Evolutionary conservation across 2,113 vertebrate genomes (phyloP).

Genomic region (Naja naja): DNA sequence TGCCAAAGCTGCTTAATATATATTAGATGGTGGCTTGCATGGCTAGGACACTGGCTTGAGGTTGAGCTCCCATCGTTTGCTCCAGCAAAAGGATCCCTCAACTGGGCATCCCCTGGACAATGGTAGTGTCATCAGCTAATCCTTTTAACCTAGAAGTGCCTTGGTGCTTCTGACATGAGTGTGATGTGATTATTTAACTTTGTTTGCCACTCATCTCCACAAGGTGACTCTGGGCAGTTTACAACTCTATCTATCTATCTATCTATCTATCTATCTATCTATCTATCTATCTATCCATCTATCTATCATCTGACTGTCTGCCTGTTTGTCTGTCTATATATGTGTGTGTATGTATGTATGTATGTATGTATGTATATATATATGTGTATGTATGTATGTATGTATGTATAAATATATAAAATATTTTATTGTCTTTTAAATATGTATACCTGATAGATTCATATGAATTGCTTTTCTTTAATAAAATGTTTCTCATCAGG

Average conservation of each 20-base stretch:
- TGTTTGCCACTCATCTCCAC: neutral
- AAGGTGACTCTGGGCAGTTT: neutral
- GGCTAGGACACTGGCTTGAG: neutral
- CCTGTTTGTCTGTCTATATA: too few species aligned
- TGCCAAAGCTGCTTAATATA: slow-evolving; percentile 21
- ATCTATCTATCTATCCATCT: too few species aligned
- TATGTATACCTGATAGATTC: neutral
- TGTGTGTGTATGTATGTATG: too few species aligned
- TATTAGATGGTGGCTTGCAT: neutral
- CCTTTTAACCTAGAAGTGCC: neutral
- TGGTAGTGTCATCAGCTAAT: neutral
- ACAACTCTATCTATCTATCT: too few species aligned
- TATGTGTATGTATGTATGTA: too few species aligned
- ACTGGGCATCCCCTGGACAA: neutral
- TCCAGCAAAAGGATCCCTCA: neutral
- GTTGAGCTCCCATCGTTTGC: neutral
- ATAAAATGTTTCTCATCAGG: neutral
- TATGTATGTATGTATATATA: too few species aligned
- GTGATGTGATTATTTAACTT: neutral
- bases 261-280: too few species aligned
- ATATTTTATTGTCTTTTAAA: neutral
- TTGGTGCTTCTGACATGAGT: neutral
- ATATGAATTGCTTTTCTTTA: neutral
- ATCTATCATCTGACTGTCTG: too few species aligned
- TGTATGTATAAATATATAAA: neutral